These are phyloP conservation scores for Dendronephthya gigantea DNA, from an alignment of 64 coral and sea anemone genomes.

Conservation along the genomic window DNA sequence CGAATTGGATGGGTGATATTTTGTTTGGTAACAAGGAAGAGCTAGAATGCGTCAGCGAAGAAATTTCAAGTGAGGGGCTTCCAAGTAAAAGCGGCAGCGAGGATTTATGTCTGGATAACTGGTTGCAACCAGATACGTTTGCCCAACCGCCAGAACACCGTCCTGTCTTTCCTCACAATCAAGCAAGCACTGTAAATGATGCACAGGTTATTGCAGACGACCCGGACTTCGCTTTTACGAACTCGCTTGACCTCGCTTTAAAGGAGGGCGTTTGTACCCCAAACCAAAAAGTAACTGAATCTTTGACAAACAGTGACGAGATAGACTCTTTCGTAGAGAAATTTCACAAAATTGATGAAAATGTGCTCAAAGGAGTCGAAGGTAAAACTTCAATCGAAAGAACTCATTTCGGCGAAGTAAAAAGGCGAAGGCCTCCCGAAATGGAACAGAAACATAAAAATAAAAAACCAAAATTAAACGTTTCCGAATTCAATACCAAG, in stretches of 20 bases:
- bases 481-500: too few relatives aligned
- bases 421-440: too few relatives aligned
- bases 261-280: background rate
- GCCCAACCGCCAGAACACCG: background rate
- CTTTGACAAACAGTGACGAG: background rate
- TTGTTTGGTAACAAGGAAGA: background rate
- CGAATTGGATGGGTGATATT: background rate
- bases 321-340: background rate
- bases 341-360: background rate
- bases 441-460: too few relatives aligned
- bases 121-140: too few relatives aligned
- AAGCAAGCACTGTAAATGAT: background rate
- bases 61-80: background rate
- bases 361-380: background rate
- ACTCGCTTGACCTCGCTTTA: background rate
- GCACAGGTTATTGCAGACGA: background rate
- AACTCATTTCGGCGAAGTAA: background rate
- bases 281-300: background rate
- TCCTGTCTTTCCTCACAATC: background rate
- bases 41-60: background rate
- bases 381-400: background rate
- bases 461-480: too few relatives aligned
- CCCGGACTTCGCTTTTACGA: background rate
- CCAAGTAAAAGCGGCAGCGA: background rate
- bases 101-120: background rate